Base-by-base conservation (phyloP, 1,140 invertebrate species). In the Bombus terrestris region DNA sequence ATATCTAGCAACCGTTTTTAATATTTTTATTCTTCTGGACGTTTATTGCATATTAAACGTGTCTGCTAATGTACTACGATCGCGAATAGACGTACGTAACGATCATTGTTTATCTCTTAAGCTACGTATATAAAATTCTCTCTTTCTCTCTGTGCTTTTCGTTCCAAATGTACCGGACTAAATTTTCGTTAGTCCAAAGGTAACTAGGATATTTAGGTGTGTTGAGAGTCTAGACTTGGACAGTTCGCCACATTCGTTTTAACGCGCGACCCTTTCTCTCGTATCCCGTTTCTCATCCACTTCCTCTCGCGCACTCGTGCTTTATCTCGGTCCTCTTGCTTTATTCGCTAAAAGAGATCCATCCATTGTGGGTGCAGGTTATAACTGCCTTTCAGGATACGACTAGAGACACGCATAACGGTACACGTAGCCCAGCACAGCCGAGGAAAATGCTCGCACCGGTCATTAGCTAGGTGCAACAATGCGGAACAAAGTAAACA, bases 401-500 rank as follows among this genome's bases (percentile, higher is more conserved):
- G 35, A 25, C 68, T 72, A 37, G 39, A 15, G 37, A 4, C 32
- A 37, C 53, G 35, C 32, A 43, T 53, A 72, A 22, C 28, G 13
- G 6, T 37, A 25, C 66, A 77, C 13, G 80, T 72, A 32, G 15
- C 53, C 13, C 8, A 2, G 8, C 13, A 9, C 39, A 28, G 57
- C 32, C 41, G 72, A 43, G 83, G 72, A 81, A 83, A 85, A 83
- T 35, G 85, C 79, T 89, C 69, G 69, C 85, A 47, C 72, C 32
- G 76, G 72, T 85, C 81, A 89, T 90, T 90, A 94, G 93, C 91
- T 90, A 90, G 92, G 90, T 88, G 92, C 92, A 94, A 94, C 93
- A 94, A 94, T 91, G 93, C 90, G 92, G 91, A 94, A 93, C 91
- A 92, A 93, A 93, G 92, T 93, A 94, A 94, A 94, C 93, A 94